Percentiles rank a stretch among this genome's conserved stretches.
phyloP scores from a whole-genome alignment of 2,888 invertebrate genomes.

The Macrophya annulata region DNA sequence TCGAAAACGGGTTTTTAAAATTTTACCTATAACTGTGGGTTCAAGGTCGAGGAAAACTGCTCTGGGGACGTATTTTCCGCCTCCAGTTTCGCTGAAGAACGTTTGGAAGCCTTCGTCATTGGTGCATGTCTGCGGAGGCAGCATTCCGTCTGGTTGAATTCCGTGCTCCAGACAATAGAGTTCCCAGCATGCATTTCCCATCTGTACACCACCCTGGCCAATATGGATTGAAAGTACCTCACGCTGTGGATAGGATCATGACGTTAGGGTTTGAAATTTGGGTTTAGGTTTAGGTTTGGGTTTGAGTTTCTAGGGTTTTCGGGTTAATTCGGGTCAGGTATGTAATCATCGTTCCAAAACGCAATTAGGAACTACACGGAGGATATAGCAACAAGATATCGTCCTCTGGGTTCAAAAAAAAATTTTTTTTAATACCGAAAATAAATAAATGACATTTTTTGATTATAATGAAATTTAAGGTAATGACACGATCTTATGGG shows the following conservation, averaged over 20 bases:
- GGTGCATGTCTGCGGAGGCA: constrained; percentile 79
- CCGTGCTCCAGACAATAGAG: constrained; percentile 91
- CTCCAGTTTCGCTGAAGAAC: constrained; percentile 91
- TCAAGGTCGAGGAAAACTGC: constrained; percentile 93
- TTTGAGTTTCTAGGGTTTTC: not conserved
- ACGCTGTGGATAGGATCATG: constrained; percentile 81
- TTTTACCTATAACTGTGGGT: constrained; percentile 90
- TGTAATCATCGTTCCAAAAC: constrained; percentile 5
- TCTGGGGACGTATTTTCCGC: constrained; percentile 94
- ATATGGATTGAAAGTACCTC: constrained; percentile 93
- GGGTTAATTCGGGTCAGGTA: constrained; percentile 47
- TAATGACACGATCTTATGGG: not conserved
- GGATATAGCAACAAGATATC: not conserved
- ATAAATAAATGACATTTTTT: not conserved
- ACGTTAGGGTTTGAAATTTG: not conserved
- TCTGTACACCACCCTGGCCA: constrained; percentile 93
- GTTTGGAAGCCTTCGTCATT: constrained; percentile 84
- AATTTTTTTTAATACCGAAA: not conserved
- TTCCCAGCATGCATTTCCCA: constrained; percentile 93
- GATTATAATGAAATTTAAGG: not conserved
- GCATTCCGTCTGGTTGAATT: constrained; percentile 89
- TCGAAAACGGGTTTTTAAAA: too few species aligned
- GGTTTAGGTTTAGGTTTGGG: not conserved
- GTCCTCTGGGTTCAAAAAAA: not conserved
- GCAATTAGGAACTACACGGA: not conserved